Evolutionary conservation across 2,888 invertebrate genomes (phyloP).

Genomic region (Syrista parreyssii): DNA sequence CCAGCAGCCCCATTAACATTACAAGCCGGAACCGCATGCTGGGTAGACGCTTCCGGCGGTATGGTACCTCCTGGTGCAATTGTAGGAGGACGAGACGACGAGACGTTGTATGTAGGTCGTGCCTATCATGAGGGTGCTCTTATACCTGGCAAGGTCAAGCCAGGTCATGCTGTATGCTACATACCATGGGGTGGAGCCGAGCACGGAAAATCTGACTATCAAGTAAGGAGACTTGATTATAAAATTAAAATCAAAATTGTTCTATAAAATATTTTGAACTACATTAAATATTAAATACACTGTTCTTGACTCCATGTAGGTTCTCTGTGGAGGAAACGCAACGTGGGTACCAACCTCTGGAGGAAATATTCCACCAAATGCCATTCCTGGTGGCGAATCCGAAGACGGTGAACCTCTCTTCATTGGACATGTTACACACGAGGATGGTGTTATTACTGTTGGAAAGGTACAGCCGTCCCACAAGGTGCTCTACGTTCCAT

Average conservation of each 20-base stretch:
- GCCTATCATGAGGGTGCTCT: slow-evolving; percentile 79
- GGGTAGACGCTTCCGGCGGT: slow-evolving; percentile 76
- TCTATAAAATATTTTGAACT: not conserved
- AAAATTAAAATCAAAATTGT: not conserved
- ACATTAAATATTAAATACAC: not conserved
- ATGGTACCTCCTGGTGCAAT: slow-evolving; percentile 81
- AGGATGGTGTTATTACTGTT: slow-evolving; percentile 76
- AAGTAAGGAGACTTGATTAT: slow-evolving; percentile 66
- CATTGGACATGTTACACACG: slow-evolving; percentile 81
- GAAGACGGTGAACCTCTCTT: slow-evolving; percentile 85
- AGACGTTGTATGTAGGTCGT: slow-evolving; percentile 76
- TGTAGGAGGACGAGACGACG: slow-evolving; percentile 75
- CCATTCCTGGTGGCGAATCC: slow-evolving; percentile 77
- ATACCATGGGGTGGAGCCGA: slow-evolving; percentile 83
- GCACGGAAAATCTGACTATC: slow-evolving; percentile 76
- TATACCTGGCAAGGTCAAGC: slow-evolving; percentile 82
- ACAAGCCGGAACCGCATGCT: slow-evolving; percentile 69
- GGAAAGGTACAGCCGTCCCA: slow-evolving; percentile 90
- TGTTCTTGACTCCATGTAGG: slow-evolving; percentile 43
- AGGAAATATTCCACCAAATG: slow-evolving; percentile 78
- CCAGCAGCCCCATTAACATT: slow-evolving; percentile 44
- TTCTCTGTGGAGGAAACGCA: slow-evolving; percentile 61
- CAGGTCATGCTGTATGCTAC: slow-evolving; percentile 77
- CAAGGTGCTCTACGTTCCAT: slow-evolving; percentile 85
- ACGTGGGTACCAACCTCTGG: slow-evolving; percentile 71